Percentiles rank a stretch among this genome's conserved stretches.
phyloP scores from a whole-genome alignment of 1,140 invertebrate genomes.

The Conus ventricosus region DNA sequence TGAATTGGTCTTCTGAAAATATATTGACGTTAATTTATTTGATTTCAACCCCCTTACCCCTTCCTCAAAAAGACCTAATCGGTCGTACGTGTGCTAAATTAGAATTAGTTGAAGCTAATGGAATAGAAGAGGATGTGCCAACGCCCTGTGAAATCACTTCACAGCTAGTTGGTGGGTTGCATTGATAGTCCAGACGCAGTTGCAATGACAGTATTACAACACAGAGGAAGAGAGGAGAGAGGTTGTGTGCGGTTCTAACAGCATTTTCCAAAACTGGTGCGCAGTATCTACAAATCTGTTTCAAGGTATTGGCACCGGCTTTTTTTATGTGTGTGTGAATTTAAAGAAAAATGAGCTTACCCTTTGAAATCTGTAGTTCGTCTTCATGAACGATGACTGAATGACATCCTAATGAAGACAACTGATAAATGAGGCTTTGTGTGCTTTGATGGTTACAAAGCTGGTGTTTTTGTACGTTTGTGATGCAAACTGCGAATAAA shows the following conservation, averaged over 20 bases:
- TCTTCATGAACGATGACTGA: too few relatives aligned
- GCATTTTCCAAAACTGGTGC: background rate
- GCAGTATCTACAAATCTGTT: background rate
- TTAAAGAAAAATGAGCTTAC: background rate
- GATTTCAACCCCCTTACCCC: background rate
- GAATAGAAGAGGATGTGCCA: background rate
- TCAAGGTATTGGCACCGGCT: background rate
- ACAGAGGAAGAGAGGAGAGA: background rate
- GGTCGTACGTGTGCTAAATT: background rate
- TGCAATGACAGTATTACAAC: background rate
- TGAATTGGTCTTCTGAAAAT: background rate
- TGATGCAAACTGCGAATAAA: background rate
- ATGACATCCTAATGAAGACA: background rate
- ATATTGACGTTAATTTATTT: background rate
- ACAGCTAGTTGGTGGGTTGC: background rate
- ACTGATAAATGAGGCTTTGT: background rate
- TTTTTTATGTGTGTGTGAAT: background rate
- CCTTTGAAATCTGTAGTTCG: background rate
- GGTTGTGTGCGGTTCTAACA: background rate
- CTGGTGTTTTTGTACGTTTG: background rate
- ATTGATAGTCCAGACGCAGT: background rate
- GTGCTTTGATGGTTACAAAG: background rate
- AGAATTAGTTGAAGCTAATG: too few relatives aligned
- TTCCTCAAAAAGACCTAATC: background rate
- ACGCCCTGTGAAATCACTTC: background rate